Conservation (phyloP, 1,140 invertebrate genomes). For the Cyphomyrmex costatus region DNA sequence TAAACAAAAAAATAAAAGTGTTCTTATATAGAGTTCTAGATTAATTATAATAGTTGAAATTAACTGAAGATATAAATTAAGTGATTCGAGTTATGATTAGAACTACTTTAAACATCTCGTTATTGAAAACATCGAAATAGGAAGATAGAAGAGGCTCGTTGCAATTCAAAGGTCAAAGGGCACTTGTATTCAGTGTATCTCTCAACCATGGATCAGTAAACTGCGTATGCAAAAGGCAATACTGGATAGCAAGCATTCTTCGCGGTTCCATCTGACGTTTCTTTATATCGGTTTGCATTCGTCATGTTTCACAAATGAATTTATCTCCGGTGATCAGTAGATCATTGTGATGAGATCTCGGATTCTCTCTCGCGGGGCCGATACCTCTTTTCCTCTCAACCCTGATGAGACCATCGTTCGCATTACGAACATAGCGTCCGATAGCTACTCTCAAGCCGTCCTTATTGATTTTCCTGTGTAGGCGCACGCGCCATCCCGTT, state of each 20-base stretch:
- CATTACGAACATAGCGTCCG: constrained; percentile 59
- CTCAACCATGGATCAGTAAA: not conserved
- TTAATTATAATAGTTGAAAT: not conserved
- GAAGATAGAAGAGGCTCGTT: not conserved
- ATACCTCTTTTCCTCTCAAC: constrained; percentile 34
- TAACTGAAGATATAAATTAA: not conserved
- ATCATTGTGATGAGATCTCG: not conserved
- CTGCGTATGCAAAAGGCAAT: not conserved
- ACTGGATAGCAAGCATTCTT: not conserved
- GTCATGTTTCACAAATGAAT: constrained; percentile 19
- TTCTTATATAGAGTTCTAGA: not conserved
- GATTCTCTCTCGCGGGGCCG: constrained; percentile 1
- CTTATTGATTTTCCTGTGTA: constrained; percentile 85
- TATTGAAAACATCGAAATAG: not conserved
- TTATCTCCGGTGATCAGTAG: not conserved
- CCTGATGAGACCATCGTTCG: constrained; percentile 42
- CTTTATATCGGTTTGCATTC: constrained; percentile 33
- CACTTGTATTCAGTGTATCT: not conserved
- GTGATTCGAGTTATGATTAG: not conserved
- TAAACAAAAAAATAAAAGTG: not conserved
- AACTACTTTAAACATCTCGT: not conserved
- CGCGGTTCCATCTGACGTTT: not conserved
- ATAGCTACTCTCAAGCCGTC: constrained; percentile 47
- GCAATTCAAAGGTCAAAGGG: not conserved
- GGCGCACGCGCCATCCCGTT: constrained; percentile 85